These are phyloP conservation scores for Calliphora vomitoria DNA, from an alignment of 2,888 invertebrate genomes.

Conservation along the genomic window DNA sequence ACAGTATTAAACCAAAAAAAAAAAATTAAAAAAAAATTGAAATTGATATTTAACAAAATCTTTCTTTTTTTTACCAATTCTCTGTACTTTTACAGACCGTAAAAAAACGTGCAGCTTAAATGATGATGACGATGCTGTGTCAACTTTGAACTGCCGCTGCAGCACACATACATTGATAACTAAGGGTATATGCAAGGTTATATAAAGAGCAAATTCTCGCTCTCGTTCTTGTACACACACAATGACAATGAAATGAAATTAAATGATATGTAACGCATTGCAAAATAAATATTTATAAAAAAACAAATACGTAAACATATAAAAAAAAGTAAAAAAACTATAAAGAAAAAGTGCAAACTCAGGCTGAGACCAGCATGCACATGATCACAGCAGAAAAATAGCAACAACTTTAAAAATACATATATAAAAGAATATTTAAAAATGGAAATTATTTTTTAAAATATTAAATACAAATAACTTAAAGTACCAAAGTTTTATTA, in stretches of 20 bases:
- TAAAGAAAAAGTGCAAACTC: constrained; percentile 62
- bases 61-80: constrained; percentile 71
- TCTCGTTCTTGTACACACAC: constrained; percentile 12
- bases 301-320: constrained; percentile 38
- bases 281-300: constrained; percentile 48
- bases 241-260: constrained; percentile 70
- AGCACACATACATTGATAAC: constrained; percentile 34
- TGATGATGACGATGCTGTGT: constrained; percentile 70
- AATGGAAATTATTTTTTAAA: neutral
- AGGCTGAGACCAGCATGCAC: constrained; percentile 58
- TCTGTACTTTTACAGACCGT: constrained; percentile 70
- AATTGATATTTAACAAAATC: constrained; percentile 73
- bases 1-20: constrained; percentile 76
- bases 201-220: constrained; percentile 57
- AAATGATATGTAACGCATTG: constrained; percentile 66
- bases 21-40: constrained; percentile 59
- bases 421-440: constrained; percentile 1
- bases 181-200: constrained; percentile 58
- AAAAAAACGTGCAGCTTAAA: constrained; percentile 75
- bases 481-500: constrained; percentile 47
- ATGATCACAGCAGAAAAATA: constrained; percentile 40
- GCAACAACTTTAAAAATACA: constrained; percentile 63
- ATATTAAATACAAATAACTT: neutral
- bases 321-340: constrained; percentile 20
- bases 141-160: constrained; percentile 70